Conservation (phyloP, 2,888 invertebrate genomes). For the Sceliomorpha sp. region DNA sequence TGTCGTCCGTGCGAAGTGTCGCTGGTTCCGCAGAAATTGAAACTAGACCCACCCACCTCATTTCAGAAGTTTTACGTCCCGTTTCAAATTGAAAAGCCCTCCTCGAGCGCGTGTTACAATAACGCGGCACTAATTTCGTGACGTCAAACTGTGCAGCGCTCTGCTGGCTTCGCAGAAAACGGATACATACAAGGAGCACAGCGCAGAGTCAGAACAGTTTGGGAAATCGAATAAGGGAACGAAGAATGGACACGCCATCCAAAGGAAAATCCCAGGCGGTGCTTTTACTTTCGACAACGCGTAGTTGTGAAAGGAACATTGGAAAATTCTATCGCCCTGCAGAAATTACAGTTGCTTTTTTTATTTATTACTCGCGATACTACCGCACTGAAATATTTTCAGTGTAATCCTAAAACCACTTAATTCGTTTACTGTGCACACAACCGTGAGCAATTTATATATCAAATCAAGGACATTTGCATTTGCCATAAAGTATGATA, state of each 20-base stretch:
- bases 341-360: too few relatives aligned
- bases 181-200: slow-evolving; percentile 34
- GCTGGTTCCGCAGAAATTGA: slow-evolving; percentile 50
- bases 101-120: slow-evolving; percentile 19
- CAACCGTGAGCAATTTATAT: too few relatives aligned
- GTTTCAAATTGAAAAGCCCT: slow-evolving; percentile 34
- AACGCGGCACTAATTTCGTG: slow-evolving; percentile 49
- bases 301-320: too few relatives aligned
- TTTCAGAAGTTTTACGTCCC: slow-evolving; percentile 46
- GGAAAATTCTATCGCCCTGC: too few relatives aligned
- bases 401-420: too few relatives aligned
- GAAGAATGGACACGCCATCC: background rate
- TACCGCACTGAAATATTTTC: too few relatives aligned
- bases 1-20: slow-evolving; percentile 43
- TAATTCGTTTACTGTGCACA: too few relatives aligned
- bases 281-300: too few relatives aligned
- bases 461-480: too few relatives aligned
- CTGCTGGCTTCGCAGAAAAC: slow-evolving; percentile 46
- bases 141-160: slow-evolving; percentile 40
- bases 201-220: background rate
- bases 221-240: slow-evolving; percentile 12
- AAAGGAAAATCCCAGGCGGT: background rate
- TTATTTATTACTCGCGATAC: too few relatives aligned
- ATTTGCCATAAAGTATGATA: too few relatives aligned
- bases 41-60: slow-evolving; percentile 38